Base-by-base conservation (phyloP, 2,888 invertebrate species). In the Lottia scabra region DNA sequence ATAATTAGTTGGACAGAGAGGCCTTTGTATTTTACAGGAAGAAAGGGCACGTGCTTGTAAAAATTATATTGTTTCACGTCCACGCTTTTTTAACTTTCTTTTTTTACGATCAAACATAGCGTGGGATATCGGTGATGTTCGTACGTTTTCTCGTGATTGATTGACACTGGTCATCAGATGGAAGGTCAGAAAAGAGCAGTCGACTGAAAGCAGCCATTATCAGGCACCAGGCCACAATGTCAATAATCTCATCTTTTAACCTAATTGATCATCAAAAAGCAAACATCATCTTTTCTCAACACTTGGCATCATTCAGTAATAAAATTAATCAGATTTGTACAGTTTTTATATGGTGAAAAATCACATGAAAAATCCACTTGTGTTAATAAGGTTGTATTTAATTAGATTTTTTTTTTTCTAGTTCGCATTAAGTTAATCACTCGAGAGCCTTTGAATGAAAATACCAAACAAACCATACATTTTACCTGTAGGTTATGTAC, bases 11-110 rank as follows among this genome's bases (percentile, higher is more conserved):
- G 19, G 56, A 56, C 56, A 19, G 23, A 56, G 23, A 56, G 56
- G 56, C 56, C 23, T 56, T 56, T 56, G 56, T 56, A 23, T 56
- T 56, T 56, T 56, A 56, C 56, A 56, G 56, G 56, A 23, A 56
- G 23, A 23, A 56, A 16, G 56, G n/a, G 56, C 56, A 56, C 56
- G 56, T 56, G 56, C 56, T 23, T 19, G 13, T 23, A n/a, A 56
- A 56, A 56, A 23, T 23, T 56, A 56, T 56, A 19, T 56, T 56
- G 56, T 56, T 56, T 56, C 19, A 5, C 56, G 56, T 15, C 19
- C 56, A 56, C 15, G 56, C 23, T 19, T 38, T 38, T 56, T 56
- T 56, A 13, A 12, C 56, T 56, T 23, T 56, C 23, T 23, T 10
- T 56, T 56, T 56, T 56, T 56, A 56, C 23, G 10, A 56, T 19